phyloP scores from a whole-genome alignment of 2,113 vertebrate genomes.

The Phocoena sinus region DNA sequence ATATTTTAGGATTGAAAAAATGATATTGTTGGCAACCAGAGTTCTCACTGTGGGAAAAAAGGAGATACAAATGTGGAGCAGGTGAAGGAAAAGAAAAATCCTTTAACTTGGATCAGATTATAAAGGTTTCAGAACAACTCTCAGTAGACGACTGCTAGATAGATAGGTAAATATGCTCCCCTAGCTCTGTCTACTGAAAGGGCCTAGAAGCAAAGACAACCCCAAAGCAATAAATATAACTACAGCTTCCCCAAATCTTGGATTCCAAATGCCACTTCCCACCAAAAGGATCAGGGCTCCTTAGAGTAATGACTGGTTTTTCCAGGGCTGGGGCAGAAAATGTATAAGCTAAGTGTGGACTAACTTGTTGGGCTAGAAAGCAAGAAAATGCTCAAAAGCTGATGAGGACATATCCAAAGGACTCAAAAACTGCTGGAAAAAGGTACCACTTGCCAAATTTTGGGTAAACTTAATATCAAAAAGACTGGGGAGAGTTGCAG shows the following conservation, averaged over 20 bases:
- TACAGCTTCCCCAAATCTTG: too few species aligned
- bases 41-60: neutral
- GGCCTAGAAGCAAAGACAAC: neutral
- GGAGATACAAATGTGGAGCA: neutral
- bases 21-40: neutral
- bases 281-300: too few species aligned
- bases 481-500: too few species aligned
- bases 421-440: neutral
- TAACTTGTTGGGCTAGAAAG: too few species aligned
- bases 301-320: too few species aligned
- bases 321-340: too few species aligned
- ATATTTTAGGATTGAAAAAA: neutral
- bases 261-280: too few species aligned
- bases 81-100: neutral
- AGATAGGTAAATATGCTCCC: neutral
- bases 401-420: neutral
- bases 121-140: neutral
- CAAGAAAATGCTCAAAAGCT: too few species aligned
- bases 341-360: too few species aligned
- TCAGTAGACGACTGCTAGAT: neutral
- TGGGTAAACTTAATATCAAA: neutral
- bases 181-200: neutral
- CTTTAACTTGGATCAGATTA: neutral
- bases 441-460: neutral
- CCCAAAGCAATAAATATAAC: too few species aligned